Percentiles rank a stretch among this genome's conserved stretches.
Conservation (phyloP, 2,113 vertebrate genomes). For the Rhagologus leucostigma region DNA sequence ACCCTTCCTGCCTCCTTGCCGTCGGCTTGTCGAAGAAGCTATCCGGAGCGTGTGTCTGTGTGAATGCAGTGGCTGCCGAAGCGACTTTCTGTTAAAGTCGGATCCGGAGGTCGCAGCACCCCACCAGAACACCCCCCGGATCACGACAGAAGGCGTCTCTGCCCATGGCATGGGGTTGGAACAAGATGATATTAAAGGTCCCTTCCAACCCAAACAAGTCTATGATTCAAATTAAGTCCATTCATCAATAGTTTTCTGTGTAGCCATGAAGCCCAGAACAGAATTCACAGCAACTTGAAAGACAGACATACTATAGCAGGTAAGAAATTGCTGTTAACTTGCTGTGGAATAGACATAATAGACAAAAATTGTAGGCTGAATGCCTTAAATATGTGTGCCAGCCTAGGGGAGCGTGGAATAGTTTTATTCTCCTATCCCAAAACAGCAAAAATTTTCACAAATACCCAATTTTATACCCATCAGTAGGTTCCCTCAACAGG, state of each 20-base stretch:
- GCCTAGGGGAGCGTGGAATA: not conserved
- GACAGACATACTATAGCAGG: not conserved
- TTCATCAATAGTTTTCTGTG: not conserved
- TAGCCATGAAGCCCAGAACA: not conserved
- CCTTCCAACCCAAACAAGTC: not conserved
- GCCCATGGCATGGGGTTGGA: not conserved
- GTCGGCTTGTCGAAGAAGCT: too few relatives aligned
- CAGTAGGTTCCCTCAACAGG: not conserved
- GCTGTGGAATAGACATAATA: not conserved
- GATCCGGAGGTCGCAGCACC: too few relatives aligned
- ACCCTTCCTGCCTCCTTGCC: too few relatives aligned
- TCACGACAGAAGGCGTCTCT: too few relatives aligned
- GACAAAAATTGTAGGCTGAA: not conserved
- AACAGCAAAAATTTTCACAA: not conserved
- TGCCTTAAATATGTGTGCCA: not conserved
- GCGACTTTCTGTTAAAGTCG: too few relatives aligned
- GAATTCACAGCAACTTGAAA: not conserved
- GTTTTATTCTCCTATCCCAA: not conserved
- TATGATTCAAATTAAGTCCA: not conserved
- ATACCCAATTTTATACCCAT: not conserved
- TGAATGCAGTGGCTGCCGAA: too few relatives aligned
- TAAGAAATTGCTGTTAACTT: not conserved
- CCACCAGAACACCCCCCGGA: too few relatives aligned
- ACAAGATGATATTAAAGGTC: not conserved
- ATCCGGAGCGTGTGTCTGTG: too few relatives aligned